These are phyloP conservation scores for Spodoptera exigua DNA, from an alignment of 2,888 invertebrate species.

Conservation along the genomic window DNA sequence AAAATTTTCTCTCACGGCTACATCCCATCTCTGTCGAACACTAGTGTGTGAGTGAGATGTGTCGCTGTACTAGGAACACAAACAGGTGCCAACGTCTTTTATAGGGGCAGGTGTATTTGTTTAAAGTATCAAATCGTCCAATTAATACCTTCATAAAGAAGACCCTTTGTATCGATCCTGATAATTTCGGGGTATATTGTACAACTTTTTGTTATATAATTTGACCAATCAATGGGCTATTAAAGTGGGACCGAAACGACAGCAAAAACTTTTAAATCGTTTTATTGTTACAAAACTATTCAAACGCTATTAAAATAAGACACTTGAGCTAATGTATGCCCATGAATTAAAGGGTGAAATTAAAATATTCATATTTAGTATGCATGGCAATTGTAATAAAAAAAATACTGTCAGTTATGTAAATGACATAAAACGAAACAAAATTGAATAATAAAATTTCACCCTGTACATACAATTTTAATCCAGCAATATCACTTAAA, in stretches of 20 bases:
- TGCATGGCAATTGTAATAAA: slow-evolving; percentile 3
- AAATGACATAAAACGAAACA: slow-evolving; percentile 15
- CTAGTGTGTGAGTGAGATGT: slow-evolving; percentile 48
- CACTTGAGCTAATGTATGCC: slow-evolving; percentile 41
- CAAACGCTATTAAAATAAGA: slow-evolving; percentile 56
- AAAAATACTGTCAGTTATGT: slow-evolving; percentile 8
- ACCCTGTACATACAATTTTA: slow-evolving; percentile 41
- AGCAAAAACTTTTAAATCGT: slow-evolving; percentile 48
- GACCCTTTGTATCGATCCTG: slow-evolving; percentile 50
- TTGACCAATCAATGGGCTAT: slow-evolving; percentile 64
- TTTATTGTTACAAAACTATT: slow-evolving; percentile 61
- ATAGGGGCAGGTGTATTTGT: slow-evolving; percentile 77
- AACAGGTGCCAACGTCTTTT: slow-evolving; percentile 68
- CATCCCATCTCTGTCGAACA: slow-evolving; percentile 48
- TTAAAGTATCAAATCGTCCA: slow-evolving; percentile 73
- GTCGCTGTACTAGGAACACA: slow-evolving; percentile 50
- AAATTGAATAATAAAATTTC: slow-evolving; percentile 42
- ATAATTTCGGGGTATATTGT: slow-evolving; percentile 58
- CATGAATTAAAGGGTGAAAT: slow-evolving; percentile 45
- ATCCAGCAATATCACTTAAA: slow-evolving; percentile 37
- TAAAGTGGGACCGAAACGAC: slow-evolving; percentile 52
- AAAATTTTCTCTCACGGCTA: slow-evolving; percentile 53
- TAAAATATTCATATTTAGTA: slow-evolving; percentile 34
- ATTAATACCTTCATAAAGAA: slow-evolving; percentile 69
- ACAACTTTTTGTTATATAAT: slow-evolving; percentile 60